Conservation (phyloP, 2,888 invertebrate genomes). For the Epirrhoe alternata region DNA sequence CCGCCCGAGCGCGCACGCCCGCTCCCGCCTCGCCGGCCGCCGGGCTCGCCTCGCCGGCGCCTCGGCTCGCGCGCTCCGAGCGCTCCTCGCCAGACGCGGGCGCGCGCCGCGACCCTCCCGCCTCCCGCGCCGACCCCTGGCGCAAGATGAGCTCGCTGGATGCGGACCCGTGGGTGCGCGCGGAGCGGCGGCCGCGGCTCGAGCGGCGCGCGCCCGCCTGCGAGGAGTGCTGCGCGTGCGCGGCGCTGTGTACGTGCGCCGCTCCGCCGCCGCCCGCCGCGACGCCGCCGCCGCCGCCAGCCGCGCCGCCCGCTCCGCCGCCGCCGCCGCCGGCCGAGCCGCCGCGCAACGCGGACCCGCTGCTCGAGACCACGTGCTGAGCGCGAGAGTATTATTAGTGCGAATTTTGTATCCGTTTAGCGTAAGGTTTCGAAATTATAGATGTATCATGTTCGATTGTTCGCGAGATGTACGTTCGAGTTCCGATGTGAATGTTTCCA, state of each 20-base stretch:
- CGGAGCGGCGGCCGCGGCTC: conserved; percentile 45
- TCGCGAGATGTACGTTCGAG: conserved; percentile 54
- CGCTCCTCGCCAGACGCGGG: conserved; percentile 55
- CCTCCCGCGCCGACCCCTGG: conserved; percentile 53
- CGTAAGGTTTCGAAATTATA: conserved; percentile 80
- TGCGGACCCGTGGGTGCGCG: conserved; percentile 54
- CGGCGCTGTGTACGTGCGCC: conserved; percentile 56
- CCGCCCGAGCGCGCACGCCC: conserved; percentile 47
- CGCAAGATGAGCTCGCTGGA: conserved; percentile 36
- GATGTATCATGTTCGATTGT: conserved; percentile 73
- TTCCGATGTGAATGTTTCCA: conserved; percentile 65
- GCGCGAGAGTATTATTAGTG: conserved; percentile 80
- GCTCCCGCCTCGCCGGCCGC: conserved; percentile 41
- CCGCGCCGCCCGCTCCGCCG: conserved; percentile 37
- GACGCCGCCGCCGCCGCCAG: conserved; percentile 47
- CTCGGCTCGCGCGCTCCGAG: conserved; percentile 58
- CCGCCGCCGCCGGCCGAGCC: conserved; percentile 17
- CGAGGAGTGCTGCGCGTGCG: conserved; percentile 60
- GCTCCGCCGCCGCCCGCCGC: conserved; percentile 46
- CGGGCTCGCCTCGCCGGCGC: conserved; percentile 46
- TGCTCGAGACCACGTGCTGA: conserved; percentile 79
- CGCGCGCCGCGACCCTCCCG: conserved; percentile 50
- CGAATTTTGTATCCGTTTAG: conserved; percentile 81
- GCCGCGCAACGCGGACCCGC: conserved; percentile 60
- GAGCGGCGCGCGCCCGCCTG: conserved; percentile 52